Evolutionary conservation across 2,888 invertebrate species (phyloP), one percentile per base, ranked within the genome.

Genomic region (Alcis repandata): DNA sequence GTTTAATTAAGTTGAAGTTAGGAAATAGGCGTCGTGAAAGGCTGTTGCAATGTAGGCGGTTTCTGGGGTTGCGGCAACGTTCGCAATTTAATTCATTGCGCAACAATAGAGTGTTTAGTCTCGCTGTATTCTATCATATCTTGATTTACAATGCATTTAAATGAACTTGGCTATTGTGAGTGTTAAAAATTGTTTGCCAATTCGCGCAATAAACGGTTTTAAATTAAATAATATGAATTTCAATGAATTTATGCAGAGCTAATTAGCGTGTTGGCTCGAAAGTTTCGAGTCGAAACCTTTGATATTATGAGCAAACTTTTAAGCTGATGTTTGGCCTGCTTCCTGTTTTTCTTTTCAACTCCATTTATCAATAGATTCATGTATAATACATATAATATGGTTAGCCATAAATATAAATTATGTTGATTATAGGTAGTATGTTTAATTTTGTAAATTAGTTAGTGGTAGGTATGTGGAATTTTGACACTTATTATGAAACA

Each of bases 31-130:
- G 56, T 38, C 57, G 60, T 57, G 62, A 62, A 66, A 62, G 59
- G 62, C 41, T 60, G 60, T 57, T 38, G 65, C 41, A 61, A 65
- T 52, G 60, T 60, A 53, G 60, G 60, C 60, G 60, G 60, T 56
- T 56, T 52, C 51, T 60, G 56, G 52, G 48, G 60, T 66, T 61
- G 57, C 65, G 60, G 45, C 60, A 66, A 61, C 60, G 27, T 49
- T 65, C 32, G 59, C 60, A 60, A 61, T 61, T 57, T 66, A 22
- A 46, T 56, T 51, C 49, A 66, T 66, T 66, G 60, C 65, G 52
- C 57, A 66, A 66, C 60, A 58, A 66, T 58, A 57, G 15, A 48
- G 56, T 65, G 56, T 61, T 57, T 52, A 46, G 60, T 43, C 48
- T 41, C 49, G 59, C 32, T 19, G 22, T 57, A 61, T 46, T 45